Conservation (phyloP, 2,888 invertebrate species). For the Chaetogeoica ovagalla region DNA sequence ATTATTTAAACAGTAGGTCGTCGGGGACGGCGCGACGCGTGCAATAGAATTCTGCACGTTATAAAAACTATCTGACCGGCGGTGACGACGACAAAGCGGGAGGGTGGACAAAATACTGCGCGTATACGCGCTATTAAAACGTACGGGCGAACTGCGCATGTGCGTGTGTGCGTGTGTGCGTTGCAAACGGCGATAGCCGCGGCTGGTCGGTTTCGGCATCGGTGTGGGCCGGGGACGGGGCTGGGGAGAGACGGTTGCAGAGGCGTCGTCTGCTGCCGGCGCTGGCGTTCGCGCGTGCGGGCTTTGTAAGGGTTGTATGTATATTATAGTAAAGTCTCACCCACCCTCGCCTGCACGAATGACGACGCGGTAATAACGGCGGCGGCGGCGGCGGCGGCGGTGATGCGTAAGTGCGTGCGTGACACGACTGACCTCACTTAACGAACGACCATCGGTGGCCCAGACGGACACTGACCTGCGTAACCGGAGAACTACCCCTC, state of each 20-base stretch:
- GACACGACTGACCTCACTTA: conserved; percentile 51
- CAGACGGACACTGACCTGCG: conserved; percentile 53
- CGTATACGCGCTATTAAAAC: neutral
- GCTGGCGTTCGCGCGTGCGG: neutral
- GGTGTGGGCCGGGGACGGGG: neutral
- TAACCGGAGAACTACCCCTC: conserved; percentile 43
- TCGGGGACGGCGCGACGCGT: too few relatives aligned
- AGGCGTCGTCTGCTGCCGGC: neutral
- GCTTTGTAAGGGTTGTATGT: too few relatives aligned
- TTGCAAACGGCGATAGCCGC: too few relatives aligned
- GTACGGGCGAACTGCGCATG: neutral
- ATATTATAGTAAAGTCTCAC: neutral
- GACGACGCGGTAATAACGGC: neutral
- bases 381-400: neutral
- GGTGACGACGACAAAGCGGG: neutral
- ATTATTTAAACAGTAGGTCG: too few relatives aligned
- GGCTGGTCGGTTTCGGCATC: too few relatives aligned
- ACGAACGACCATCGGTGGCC: conserved; percentile 48
- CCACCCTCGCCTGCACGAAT: neutral
- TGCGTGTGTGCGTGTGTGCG: too few relatives aligned
- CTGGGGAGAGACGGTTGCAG: too few relatives aligned
- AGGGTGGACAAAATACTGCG: neutral
- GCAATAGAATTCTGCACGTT: neutral
- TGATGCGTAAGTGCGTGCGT: conserved; percentile 50
- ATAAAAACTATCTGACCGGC: conserved; percentile 25